phyloP scores from a whole-genome alignment of 2,113 vertebrate species.

The Brachionichthys hirsutus region DNA sequence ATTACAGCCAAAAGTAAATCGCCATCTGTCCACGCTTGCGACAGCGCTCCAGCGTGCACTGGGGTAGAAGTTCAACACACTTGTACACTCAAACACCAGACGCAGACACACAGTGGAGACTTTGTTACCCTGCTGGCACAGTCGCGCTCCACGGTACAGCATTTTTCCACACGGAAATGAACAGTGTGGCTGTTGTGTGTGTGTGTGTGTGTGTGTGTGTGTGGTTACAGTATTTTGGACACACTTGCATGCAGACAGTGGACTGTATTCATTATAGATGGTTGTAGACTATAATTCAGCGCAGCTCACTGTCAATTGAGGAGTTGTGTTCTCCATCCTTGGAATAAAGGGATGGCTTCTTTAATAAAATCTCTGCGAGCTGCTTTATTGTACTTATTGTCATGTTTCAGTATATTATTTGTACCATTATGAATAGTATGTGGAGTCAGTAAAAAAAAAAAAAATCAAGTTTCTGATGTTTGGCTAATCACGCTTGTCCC shows the following conservation, averaged over 20 bases:
- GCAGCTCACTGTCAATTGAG: constrained; percentile 4
- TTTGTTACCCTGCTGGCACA: constrained; percentile 55
- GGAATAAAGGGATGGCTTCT: neutral
- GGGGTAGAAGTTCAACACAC: constrained; percentile 23
- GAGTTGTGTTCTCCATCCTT: neutral
- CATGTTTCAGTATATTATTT: too few relatives aligned
- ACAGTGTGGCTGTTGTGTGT: constrained; percentile 61
- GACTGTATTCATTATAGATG: constrained; percentile 39
- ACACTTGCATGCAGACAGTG: constrained; percentile 49
- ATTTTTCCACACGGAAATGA: constrained; percentile 61
- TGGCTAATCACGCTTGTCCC: too few relatives aligned
- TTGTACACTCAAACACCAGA: neutral
- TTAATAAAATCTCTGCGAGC: too few relatives aligned
- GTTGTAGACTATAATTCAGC: constrained; percentile 17
- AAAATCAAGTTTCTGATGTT: too few relatives aligned
- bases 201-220: constrained; percentile 55
- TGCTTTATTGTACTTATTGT: too few relatives aligned
- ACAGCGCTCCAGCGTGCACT: constrained; percentile 23
- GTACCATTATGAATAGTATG: too few relatives aligned
- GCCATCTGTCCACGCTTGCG: constrained; percentile 35
- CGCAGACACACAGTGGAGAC: constrained; percentile 54
- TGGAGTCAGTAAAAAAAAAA: too few relatives aligned
- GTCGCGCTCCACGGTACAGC: constrained; percentile 41
- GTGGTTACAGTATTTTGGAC: constrained; percentile 40
- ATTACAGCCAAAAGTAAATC: constrained; percentile 26